Evolutionary conservation across 2,888 invertebrate genomes (phyloP).

Genomic region (Gymnoscelis rufifasciata): DNA sequence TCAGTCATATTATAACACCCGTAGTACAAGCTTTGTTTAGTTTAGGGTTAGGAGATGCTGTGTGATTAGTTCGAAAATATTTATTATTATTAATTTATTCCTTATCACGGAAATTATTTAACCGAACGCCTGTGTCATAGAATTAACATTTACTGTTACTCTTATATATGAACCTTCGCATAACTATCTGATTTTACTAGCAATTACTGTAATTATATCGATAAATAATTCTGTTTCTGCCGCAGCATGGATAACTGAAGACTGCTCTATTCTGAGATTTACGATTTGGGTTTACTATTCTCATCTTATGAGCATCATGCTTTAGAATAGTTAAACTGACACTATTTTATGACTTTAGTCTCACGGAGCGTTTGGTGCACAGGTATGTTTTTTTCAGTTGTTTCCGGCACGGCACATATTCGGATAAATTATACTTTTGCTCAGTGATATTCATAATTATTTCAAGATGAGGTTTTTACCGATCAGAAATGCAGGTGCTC

Average conservation of each 20-base stretch:
- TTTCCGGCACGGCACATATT: slow-evolving; percentile 52
- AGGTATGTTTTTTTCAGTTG: slow-evolving; percentile 61
- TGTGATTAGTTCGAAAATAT: no score
- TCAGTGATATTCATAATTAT: background rate
- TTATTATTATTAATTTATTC: no score
- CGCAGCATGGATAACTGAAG: slow-evolving; percentile 31
- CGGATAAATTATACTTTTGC: background rate
- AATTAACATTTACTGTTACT: no score
- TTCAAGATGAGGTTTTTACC: background rate
- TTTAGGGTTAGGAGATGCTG: no score
- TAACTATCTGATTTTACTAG: background rate
- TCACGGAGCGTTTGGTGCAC: slow-evolving; percentile 30
- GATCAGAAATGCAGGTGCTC: no score
- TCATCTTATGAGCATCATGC: slow-evolving; percentile 57
- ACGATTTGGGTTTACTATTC: slow-evolving; percentile 57
- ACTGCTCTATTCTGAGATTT: slow-evolving; percentile 61
- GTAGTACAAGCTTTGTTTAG: no score
- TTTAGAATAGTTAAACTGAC: slow-evolving; percentile 63
- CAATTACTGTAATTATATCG: slow-evolving; percentile 5
- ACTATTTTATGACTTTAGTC: slow-evolving; percentile 42
- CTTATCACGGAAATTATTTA: no score
- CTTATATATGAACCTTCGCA: no score
- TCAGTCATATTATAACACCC: no score
- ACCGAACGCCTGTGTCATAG: no score
- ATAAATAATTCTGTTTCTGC: slow-evolving; percentile 2